phyloP scores from a whole-genome alignment of 2,797 vertebrate species.

The Benthosema pterotum region DNA sequence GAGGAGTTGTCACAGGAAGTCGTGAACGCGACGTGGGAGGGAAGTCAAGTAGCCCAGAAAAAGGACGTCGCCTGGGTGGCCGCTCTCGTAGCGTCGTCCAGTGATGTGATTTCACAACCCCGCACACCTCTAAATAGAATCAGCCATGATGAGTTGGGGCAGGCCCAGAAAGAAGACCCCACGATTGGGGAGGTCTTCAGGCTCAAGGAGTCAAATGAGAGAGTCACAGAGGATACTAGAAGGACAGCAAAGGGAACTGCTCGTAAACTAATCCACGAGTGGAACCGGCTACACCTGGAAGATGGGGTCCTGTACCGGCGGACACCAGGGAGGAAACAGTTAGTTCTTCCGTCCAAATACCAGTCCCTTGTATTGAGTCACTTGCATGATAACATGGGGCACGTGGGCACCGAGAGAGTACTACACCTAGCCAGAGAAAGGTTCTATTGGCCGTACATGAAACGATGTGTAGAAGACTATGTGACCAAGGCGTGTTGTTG shows the following conservation, averaged over 20 bases:
- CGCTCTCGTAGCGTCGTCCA: too few relatives aligned
- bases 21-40: too few relatives aligned
- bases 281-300: conserved; percentile 4
- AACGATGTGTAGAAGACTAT: conserved; percentile 12
- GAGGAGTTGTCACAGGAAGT: too few relatives aligned
- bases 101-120: background rate
- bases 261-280: background rate
- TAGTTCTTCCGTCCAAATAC: conserved; percentile 9
- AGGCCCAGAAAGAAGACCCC: conserved; percentile 1
- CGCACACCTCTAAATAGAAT: background rate
- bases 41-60: too few relatives aligned
- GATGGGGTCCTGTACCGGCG: conserved; percentile 4
- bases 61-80: too few relatives aligned
- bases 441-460: conserved; percentile 24
- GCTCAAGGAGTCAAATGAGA: background rate
- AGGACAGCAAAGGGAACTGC: background rate
- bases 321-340: background rate
- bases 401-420: conserved; percentile 14
- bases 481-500: conserved; percentile 4
- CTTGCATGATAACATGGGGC: conserved; percentile 22
- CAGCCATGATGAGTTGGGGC: background rate
- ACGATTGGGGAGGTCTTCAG: background rate
- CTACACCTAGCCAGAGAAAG: conserved; percentile 8
- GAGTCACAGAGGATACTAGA: background rate
- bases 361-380: background rate